These are phyloP conservation scores for Sialia sialis DNA, from an alignment of 2,113 vertebrate genomes.

Conservation along the genomic window DNA sequence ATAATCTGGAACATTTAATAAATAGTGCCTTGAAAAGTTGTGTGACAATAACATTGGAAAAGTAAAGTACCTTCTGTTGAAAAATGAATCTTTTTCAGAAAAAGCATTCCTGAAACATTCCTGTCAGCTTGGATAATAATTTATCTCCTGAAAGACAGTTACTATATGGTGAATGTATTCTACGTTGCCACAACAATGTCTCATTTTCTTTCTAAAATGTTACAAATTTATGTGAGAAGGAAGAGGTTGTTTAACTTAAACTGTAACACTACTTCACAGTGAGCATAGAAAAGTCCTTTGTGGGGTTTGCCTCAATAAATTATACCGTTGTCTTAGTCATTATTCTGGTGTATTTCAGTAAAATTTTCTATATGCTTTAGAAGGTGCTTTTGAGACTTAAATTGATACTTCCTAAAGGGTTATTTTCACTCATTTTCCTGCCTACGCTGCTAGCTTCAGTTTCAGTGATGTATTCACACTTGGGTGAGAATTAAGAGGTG, in stretches of 20 bases:
- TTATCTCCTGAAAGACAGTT: background rate
- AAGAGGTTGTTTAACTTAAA: background rate
- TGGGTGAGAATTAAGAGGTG: background rate
- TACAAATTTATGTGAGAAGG: background rate
- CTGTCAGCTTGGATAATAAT: background rate
- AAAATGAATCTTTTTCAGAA: background rate
- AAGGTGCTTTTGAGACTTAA: background rate
- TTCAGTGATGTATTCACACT: background rate
- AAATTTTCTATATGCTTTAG: background rate
- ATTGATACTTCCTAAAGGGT: background rate
- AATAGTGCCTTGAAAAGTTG: background rate
- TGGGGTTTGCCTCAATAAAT: background rate
- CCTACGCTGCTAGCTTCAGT: rapidly evolving
- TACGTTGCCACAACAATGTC: background rate
- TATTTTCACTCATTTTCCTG: background rate
- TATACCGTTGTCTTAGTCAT: background rate
- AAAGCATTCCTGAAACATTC: background rate
- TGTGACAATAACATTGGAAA: background rate
- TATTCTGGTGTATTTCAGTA: background rate
- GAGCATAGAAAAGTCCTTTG: background rate
- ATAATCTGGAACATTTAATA: background rate
- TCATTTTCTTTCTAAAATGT: background rate
- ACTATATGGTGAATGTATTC: background rate
- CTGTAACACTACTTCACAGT: background rate
- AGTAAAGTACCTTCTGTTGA: background rate